These are phyloP conservation scores for Scatophagus argus DNA, from an alignment of 2,113 vertebrate species.

Conservation along the genomic window DNA sequence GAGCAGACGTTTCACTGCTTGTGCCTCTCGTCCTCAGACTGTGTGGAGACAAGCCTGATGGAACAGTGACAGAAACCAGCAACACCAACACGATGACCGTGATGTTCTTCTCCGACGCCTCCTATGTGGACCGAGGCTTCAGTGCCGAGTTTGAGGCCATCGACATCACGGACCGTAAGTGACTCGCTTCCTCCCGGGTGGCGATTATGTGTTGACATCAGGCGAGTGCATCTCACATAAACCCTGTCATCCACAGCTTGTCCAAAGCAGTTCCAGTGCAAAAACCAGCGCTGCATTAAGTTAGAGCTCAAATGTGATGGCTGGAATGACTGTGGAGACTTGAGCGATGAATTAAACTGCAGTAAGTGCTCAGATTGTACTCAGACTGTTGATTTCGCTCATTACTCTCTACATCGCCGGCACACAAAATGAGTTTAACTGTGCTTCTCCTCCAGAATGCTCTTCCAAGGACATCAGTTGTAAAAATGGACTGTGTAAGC, in stretches of 20 bases:
- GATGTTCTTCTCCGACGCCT: conserved; percentile 86
- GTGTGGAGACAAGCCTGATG: conserved; percentile 82
- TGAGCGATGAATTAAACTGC: conserved; percentile 89
- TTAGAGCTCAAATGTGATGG: conserved; percentile 88
- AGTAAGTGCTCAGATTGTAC: conserved; percentile 80
- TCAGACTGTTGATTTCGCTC: not conserved
- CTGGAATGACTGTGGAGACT: conserved; percentile 93
- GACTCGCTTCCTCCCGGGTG: not conserved
- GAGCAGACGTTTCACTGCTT: not conserved
- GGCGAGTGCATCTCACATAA: not conserved
- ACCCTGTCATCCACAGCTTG: conserved; percentile 84
- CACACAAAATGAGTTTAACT: not conserved
- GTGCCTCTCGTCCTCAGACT: conserved; percentile 76
- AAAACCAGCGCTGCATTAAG: conserved; percentile 85
- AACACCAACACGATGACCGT: conserved; percentile 83
- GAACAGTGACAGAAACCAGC: conserved; percentile 80
- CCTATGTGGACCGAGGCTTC: conserved; percentile 91
- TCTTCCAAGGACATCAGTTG: conserved; percentile 82
- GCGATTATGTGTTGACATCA: not conserved
- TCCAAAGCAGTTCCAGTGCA: conserved; percentile 88
- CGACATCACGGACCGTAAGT: conserved; percentile 88
- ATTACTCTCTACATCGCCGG: not conserved
- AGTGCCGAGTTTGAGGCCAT: conserved; percentile 85
- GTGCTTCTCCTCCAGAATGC: conserved; percentile 77
- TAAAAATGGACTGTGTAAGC: conserved; percentile 89